A percentile compares a stretch with the other conserved stretches of the same genome.
Conservation (phyloP, 1,140 invertebrate species). For the Drosophila azteca region DNA sequence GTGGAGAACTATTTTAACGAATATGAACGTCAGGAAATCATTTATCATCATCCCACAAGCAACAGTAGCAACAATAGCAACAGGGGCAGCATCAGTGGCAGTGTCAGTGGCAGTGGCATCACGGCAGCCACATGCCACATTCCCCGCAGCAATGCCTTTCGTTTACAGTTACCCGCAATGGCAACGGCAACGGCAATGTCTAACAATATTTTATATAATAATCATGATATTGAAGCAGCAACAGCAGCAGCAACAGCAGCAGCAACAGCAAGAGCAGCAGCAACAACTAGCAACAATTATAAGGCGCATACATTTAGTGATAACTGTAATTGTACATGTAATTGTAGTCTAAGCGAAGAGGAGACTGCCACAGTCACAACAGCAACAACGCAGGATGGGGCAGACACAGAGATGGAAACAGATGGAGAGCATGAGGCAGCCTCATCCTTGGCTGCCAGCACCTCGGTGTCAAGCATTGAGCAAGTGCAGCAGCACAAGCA, state of each 20-base stretch:
- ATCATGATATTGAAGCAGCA: slow-evolving; percentile 38
- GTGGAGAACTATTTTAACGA: slow-evolving; percentile 83
- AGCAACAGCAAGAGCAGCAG: slow-evolving; percentile 17
- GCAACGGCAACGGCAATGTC: slow-evolving; percentile 59
- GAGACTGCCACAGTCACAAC: slow-evolving; percentile 40
- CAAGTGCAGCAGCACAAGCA: slow-evolving; percentile 56
- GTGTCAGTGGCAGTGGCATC: not conserved
- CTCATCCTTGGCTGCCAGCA: slow-evolving; percentile 67
- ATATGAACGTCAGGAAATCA: slow-evolving; percentile 83
- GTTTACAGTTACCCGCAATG: slow-evolving; percentile 64
- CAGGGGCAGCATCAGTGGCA: slow-evolving; percentile 1
- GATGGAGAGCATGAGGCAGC: not conserved
- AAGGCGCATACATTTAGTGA: slow-evolving; percentile 81
- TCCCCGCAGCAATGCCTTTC: slow-evolving; percentile 57
- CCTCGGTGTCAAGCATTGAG: slow-evolving; percentile 75
- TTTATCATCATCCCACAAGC: slow-evolving; percentile 77
- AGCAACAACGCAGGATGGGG: slow-evolving; percentile 37
- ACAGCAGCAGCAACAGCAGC: slow-evolving; percentile 31
- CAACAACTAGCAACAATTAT: slow-evolving; percentile 47
- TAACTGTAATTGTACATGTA: slow-evolving; percentile 80
- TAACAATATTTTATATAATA: slow-evolving; percentile 79
- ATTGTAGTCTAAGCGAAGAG: slow-evolving; percentile 71
- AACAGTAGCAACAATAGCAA: slow-evolving; percentile 31
- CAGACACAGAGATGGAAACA: slow-evolving; percentile 10
- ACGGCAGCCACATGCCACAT: slow-evolving; percentile 27